Evolutionary conservation across 2,797 vertebrate genomes (phyloP).

Genomic region (Falco biarmicus): DNA sequence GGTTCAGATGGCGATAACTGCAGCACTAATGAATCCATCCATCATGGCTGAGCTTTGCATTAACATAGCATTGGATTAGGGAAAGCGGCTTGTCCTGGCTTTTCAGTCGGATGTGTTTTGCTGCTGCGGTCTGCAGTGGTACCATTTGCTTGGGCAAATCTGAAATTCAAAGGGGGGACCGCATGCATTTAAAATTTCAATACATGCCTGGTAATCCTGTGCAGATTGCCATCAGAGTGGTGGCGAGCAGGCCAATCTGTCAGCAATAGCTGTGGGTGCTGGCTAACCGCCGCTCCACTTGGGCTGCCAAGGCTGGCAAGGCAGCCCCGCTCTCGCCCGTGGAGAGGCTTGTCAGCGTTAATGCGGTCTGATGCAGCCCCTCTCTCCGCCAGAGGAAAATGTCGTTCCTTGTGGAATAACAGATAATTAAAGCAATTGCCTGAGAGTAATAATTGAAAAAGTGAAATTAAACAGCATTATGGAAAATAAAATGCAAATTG

Average conservation of each 20-base stretch:
- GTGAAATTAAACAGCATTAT: constrained; percentile 69
- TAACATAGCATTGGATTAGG: constrained; percentile 49
- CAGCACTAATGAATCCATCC: constrained; percentile 78
- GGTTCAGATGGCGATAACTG: constrained; percentile 69
- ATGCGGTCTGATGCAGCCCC: constrained; percentile 48
- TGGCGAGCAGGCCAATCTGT: constrained; percentile 65
- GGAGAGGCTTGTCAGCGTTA: constrained; percentile 63
- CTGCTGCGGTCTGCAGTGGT: constrained; percentile 19
- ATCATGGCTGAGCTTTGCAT: constrained; percentile 71
- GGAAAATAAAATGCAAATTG: constrained; percentile 75
- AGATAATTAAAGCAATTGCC: constrained; percentile 78
- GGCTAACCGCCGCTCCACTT: constrained; percentile 48
- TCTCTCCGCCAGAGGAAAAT: constrained; percentile 69
- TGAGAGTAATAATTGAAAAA: constrained; percentile 74
- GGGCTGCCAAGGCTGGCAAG: constrained; percentile 66
- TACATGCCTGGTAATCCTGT: constrained; percentile 48
- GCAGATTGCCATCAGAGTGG: constrained; percentile 56
- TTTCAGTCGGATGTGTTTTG: constrained; percentile 10
- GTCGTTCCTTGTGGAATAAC: constrained; percentile 69
- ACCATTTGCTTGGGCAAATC: constrained; percentile 64
- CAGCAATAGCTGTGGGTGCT: constrained; percentile 58
- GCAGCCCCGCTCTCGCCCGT: constrained; percentile 44
- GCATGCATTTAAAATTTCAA: constrained; percentile 28
- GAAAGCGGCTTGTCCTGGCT: constrained; percentile 58
- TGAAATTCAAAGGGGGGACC: constrained; percentile 5